A percentile compares a stretch with the other conserved stretches of the same genome.
Conservation (phyloP, 2,888 invertebrate genomes). For the Amphipyra berbera region DNA sequence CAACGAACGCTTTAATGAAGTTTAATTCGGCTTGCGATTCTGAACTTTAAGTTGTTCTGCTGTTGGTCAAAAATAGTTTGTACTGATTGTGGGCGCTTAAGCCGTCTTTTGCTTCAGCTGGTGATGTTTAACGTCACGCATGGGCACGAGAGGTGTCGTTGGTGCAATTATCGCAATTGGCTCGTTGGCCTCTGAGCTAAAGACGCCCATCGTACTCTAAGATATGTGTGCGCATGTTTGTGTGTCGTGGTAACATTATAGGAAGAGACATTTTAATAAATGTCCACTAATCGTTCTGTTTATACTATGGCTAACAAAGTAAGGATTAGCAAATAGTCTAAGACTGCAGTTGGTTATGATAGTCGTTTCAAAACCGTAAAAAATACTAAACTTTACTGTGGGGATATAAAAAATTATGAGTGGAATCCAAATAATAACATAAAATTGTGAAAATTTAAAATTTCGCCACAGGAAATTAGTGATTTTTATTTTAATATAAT, state of each 20-base stretch:
- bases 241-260: slow-evolving; percentile 46
- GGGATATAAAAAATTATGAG: slow-evolving; percentile 45
- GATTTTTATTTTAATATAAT: slow-evolving; percentile 45
- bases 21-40: slow-evolving; percentile 62
- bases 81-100: slow-evolving; percentile 61
- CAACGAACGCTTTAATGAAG: slow-evolving; percentile 64
- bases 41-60: slow-evolving; percentile 66
- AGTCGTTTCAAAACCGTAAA: slow-evolving; percentile 9
- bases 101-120: slow-evolving; percentile 69
- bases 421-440: slow-evolving; percentile 22
- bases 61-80: slow-evolving; percentile 68
- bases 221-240: slow-evolving; percentile 62
- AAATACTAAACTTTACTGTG: slow-evolving; percentile 5
- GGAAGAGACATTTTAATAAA: slow-evolving; percentile 44
- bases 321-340: slow-evolving; percentile 15
- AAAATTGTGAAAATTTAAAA: slow-evolving; percentile 30
- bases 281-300: slow-evolving; percentile 44
- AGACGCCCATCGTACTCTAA: slow-evolving; percentile 84
- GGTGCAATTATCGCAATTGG: slow-evolving; percentile 89
- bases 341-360: slow-evolving; percentile 31
- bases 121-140: slow-evolving; percentile 82
- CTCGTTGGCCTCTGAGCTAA: slow-evolving; percentile 83
- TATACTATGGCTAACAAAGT: slow-evolving; percentile 25
- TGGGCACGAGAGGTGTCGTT: slow-evolving; percentile 86
- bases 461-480: slow-evolving; percentile 34